Evolutionary conservation across 2,797 vertebrate genomes (phyloP).

Genomic region (Acipenser transmontanus): DNA sequence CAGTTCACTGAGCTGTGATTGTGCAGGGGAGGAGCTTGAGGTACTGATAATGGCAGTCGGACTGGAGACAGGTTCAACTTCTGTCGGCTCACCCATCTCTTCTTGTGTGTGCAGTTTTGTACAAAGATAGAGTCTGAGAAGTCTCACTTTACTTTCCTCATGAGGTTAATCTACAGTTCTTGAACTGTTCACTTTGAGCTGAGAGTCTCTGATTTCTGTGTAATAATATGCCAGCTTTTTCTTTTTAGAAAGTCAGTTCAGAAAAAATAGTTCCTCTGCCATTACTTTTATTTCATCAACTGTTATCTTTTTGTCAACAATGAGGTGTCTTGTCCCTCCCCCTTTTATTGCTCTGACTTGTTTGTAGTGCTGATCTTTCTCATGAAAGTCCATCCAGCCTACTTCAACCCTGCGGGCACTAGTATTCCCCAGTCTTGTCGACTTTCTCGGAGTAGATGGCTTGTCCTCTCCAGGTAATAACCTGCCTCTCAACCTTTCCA

Average conservation of each 20-base stretch:
- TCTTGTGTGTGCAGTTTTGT: constrained; percentile 25
- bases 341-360: constrained; percentile 11
- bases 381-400: constrained; percentile 15
- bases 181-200: neutral
- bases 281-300: constrained; percentile 7
- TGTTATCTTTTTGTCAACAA: neutral
- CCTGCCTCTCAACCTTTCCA: too few species aligned
- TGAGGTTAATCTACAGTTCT: constrained; percentile 8
- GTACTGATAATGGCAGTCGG: too few species aligned
- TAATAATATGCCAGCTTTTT: neutral
- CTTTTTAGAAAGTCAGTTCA: neutral
- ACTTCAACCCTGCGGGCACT: constrained; percentile 2
- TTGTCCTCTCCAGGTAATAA: too few species aligned
- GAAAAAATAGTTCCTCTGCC: constrained; percentile 5
- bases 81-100: too few species aligned
- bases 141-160: constrained; percentile 9
- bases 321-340: constrained; percentile 10
- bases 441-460: too few species aligned
- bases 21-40: too few species aligned
- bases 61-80: too few species aligned
- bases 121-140: constrained; percentile 11
- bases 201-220: neutral
- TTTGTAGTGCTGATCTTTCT: neutral
- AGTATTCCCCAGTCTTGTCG: neutral
- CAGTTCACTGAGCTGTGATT: too few species aligned